A percentile compares a stretch with the other conserved stretches of the same genome.
Evolutionary conservation across 2,797 vertebrate genomes (phyloP).

Genomic region (Chelon labrosus): DNA sequence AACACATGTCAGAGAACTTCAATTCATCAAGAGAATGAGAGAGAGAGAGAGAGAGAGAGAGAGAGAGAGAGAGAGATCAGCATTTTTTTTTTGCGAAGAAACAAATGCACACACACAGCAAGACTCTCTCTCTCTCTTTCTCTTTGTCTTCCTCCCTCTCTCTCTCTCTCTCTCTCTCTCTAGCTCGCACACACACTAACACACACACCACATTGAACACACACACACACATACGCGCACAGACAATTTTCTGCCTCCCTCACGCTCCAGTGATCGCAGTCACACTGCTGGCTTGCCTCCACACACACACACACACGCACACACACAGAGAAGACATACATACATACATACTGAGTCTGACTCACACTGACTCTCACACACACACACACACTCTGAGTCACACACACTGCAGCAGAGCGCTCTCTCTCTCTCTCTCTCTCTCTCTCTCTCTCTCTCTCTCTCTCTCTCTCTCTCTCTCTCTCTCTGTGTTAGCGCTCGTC

Average conservation of each 20-base stretch:
- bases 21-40: constrained; percentile 55
- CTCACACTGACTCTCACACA: constrained; percentile 55
- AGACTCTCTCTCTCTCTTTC: constrained; percentile 45
- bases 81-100: constrained; percentile 55
- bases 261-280: constrained; percentile 64
- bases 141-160: constrained; percentile 21
- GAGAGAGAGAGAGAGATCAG: constrained; percentile 45
- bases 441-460: constrained; percentile 31
- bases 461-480: constrained; percentile 31
- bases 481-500: constrained; percentile 17
- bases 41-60: constrained; percentile 35
- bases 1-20: constrained; percentile 68
- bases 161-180: background rate
- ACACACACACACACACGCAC: constrained; percentile 29
- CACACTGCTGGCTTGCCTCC: constrained; percentile 61
- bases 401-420: constrained; percentile 64
- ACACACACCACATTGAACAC: constrained; percentile 10
- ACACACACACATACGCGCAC: constrained; percentile 38
- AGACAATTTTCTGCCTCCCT: constrained; percentile 69
- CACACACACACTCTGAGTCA: constrained; percentile 46
- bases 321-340: constrained; percentile 15
- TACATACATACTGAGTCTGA: constrained; percentile 21
- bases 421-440: constrained; percentile 29
- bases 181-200: constrained; percentile 13
- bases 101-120: constrained; percentile 42